Evolutionary conservation across 2,113 vertebrate genomes (phyloP), one percentile per base, ranked within the genome.

Genomic region (Coreoperca whiteheadi): DNA sequence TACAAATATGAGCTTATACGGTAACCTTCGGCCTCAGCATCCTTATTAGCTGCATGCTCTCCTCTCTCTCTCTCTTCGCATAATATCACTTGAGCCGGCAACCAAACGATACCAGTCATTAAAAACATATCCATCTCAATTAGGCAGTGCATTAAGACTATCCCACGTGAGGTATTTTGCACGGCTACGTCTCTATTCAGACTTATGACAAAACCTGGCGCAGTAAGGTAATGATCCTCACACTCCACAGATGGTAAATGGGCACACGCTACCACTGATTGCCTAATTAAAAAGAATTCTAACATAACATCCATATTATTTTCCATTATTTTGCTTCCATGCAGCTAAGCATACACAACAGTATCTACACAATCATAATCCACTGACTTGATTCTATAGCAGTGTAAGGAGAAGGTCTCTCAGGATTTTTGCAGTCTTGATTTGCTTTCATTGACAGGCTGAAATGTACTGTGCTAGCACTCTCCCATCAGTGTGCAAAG

Each of bases 61-160:
- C 16, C 3, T 15, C 72, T 23, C 64, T 80, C 76, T 41, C 54
- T 72, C 69, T 65, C 81, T 54, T 54, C 30, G 61, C 87, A 85
- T 90, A 82, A 65, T 84, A 91, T 91, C 90, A 92, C 82, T 83
- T 78, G 74, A 81, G 77, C 77, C 50, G 65, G 72, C 82, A 86
- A 84, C 86, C 79, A 84, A 86, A 88, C 57, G 67, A 76, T 75
- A 41, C 85, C 68, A 77, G 77, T 91, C 90, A 95, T 95, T 95
- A 95, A 94, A 94, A 94, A 93, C 88, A 83, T 80, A 92, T 95
- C 83, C 83, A 90, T 95, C 92, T 93, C 93, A 92, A 93, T 94
- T 94, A 94, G 91, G 81, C 79, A 16, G 78, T 86, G 88, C 91
- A 94, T 94, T 92, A 92, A 85, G 89, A 89, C 69, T 65, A 84